Base-by-base conservation (phyloP, 2,888 invertebrate species). In the Mechanitis mazaeus region DNA sequence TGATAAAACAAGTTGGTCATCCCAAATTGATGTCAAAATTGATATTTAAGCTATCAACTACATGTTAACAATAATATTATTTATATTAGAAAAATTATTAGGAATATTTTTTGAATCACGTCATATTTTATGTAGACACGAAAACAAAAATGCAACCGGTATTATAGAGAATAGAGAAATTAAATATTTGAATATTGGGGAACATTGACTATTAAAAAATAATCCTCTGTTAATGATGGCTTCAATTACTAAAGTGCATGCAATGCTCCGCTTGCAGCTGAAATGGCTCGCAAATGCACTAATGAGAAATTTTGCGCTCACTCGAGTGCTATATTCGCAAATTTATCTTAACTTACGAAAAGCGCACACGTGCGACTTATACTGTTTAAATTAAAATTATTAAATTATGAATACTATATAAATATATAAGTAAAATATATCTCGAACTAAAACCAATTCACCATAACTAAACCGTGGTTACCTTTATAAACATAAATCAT, bases 271-370 rank as follows among this genome's bases (percentile, higher is more conserved):
- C 45, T 56, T 47, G 28, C 6, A 47, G 20, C 28, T 59, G 64
- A 60, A 64, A 69, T 66, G 61, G 59, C 59, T 59, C 55, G 58
- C 61, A 59, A 64, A 67, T 67, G 69, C 60, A 64, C 64, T 67
- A 64, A 69, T 66, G 65, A 64, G 64, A 60, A 65, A 71, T 72
- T 74, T 73, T 65, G 63, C 69, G 68, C 64, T 61, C 64, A 68
- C 62, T 71, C 61, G 57, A 58, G 20, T 56, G 31, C n/a, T 7
- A 28, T 3, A 50, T 9, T 50, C 7, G 50, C 9, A 35, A n/a
- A 47, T 47, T n/a, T 47, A 7, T 47, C 47, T 47, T 47, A 47
- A 47, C n/a, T 47, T 20, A 47, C n/a, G 50, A 3, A 28, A 3
- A 31, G 2, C 28, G 2, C 31, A 50, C 9, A 50, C 31, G 4